Base-by-base conservation (phyloP, 1,140 invertebrate genomes). In the Penaeus vannamei region DNA sequence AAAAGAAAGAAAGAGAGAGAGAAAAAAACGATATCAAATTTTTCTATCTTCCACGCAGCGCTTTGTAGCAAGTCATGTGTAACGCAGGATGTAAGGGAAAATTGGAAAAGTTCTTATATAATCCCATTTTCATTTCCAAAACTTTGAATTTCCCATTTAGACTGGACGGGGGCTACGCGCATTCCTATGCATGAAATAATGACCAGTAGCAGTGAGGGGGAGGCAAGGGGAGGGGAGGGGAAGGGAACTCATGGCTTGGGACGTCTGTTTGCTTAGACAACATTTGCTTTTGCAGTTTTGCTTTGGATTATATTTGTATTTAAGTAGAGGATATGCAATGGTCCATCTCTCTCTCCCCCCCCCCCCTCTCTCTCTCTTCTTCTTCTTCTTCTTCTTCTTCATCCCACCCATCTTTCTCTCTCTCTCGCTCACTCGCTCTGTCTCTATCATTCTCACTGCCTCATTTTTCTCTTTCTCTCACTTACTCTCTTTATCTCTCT, bases 41-140 rank as follows among this genome's bases (percentile, higher is more conserved):
- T 89, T 89, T 89, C 82, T 84, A 89, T 89, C 87, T 89, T 89
- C 42, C 82, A 23, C 76, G 29, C 87, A 81, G 64, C 60, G 81
- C 82, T 80, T 89, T 89, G 87, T 84, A 84, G 53, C 87, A 89
- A 89, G 87, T 89, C 87, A 89, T 89, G 87, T 89, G 87, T 89
- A 79, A 89, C 87, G 87, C 87, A 62, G 87, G 87, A 89, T 89
- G 87, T 89, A 89, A 89, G 87, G 82, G 87, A 89, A 89, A 89
- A 89, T 89, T 89, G 87, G 87, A 89, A 89, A 89, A 89, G 81
- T 89, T 89, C 87, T 89, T 89, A 89, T 89, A 89, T 89, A 89
- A 89, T 89, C 87, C 87, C 62, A 89, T 89, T 89, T 87, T 89
- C 81, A 89, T 89, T 89, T 89, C 87, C 81, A 89, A 89, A 89